Evolutionary conservation across 2,113 vertebrate species (phyloP).

Genomic region (Entelurus aequoreus): DNA sequence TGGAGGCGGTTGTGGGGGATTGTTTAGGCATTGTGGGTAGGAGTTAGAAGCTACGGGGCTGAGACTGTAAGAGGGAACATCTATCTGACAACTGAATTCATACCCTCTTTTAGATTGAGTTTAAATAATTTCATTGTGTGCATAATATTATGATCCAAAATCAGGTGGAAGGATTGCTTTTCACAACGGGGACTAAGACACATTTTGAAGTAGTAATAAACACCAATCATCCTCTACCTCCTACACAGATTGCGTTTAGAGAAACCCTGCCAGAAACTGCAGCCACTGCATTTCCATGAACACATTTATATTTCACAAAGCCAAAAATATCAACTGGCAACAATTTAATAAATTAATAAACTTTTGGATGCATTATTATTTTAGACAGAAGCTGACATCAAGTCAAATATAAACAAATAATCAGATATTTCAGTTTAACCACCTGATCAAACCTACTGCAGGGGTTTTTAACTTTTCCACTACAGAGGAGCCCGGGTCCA

Average conservation of each 20-base stretch:
- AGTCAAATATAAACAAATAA: constrained; percentile 1
- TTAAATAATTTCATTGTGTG: constrained; percentile 45
- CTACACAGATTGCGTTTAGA: constrained; percentile 16
- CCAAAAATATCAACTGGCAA: not conserved
- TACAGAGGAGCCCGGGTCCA: too few species aligned
- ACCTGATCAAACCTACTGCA: not conserved
- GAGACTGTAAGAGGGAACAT: constrained; percentile 40
- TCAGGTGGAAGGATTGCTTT: constrained; percentile 41
- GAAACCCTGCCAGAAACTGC: not conserved
- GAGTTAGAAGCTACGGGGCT: constrained; percentile 43
- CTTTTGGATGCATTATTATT: constrained; percentile 2
- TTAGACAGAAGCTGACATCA: not conserved
- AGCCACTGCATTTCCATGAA: not conserved
- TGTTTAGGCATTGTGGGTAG: constrained; percentile 54
- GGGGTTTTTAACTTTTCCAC: too few species aligned
- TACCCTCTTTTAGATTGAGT: constrained; percentile 39
- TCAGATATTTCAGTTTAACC: not conserved
- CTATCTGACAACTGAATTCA: constrained; percentile 55
- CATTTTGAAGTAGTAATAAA: constrained; percentile 39
- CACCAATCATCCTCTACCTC: constrained; percentile 31
- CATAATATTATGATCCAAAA: constrained; percentile 38
- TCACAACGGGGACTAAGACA: constrained; percentile 20
- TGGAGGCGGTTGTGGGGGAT: constrained; percentile 52
- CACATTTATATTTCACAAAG: not conserved
- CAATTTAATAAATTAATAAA: not conserved